Conservation (phyloP, 2,888 invertebrate genomes). For the Cyrtodaria siliqua region DNA sequence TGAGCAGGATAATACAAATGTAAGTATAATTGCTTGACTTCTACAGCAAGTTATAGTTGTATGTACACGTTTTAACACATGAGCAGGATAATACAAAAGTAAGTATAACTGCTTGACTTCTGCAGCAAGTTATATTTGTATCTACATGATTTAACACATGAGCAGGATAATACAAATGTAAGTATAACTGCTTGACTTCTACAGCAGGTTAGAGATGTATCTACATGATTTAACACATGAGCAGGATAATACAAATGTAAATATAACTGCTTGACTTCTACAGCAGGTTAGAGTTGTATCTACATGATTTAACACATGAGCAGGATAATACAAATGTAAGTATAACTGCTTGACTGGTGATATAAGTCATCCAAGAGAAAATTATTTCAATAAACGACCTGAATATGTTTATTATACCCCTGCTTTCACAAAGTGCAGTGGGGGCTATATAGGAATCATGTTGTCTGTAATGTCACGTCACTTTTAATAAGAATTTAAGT, state of each 20-base stretch:
- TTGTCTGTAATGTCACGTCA: too few species aligned
- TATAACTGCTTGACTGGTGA: slow-evolving; percentile 12
- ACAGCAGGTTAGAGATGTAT: slow-evolving; percentile 95
- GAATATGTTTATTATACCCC: too few species aligned
- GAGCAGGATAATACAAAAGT: slow-evolving; percentile 81
- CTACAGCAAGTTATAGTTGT: slow-evolving; percentile 95
- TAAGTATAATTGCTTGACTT: too few species aligned
- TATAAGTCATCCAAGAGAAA: too few species aligned
- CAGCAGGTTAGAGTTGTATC: slow-evolving; percentile 95
- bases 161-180: slow-evolving; percentile 80
- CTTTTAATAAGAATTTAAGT: too few species aligned
- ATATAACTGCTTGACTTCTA: too few species aligned
- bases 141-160: slow-evolving; percentile 91
- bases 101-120: too few species aligned
- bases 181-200: too few species aligned
- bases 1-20: slow-evolving; percentile 79
- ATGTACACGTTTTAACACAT: slow-evolving; percentile 91
- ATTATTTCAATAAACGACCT: too few species aligned
- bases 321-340: slow-evolving; percentile 79
- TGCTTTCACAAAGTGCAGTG: too few species aligned
- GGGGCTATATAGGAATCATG: too few species aligned
- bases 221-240: slow-evolving; percentile 91
- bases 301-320: slow-evolving; percentile 90
- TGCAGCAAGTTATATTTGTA: slow-evolving; percentile 95
- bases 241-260: slow-evolving; percentile 78